Base-by-base conservation (phyloP, 2,113 vertebrate genomes). In the Chamaetylas fuelleborni region DNA sequence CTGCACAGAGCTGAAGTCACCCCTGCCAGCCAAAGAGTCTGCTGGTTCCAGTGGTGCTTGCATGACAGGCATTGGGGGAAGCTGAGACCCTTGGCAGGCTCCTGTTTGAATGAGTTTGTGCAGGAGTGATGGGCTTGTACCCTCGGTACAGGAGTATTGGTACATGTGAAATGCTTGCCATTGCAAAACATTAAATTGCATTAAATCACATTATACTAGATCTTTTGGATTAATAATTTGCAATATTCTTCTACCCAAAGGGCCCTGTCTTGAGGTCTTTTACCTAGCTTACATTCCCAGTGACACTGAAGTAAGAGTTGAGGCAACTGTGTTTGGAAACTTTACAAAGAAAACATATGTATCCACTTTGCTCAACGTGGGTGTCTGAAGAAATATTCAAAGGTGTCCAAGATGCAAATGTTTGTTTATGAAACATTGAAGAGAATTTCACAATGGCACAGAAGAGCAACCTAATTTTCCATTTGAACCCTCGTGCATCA, bases 341-440 rank as follows among this genome's bases (percentile, higher is more conserved):
- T 51, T 90, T 88, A 77, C 94, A 95, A 96, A 93, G 86, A 95
- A 92, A 97, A 94, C 72, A 77, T 47, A 76, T 90, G 66, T 73
- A 95, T 95, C 76, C 60, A 92, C 88, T 94, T 97, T 95, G 86
- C 95, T 96, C 92, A 96, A 92, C 79, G 51, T 14, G 64, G 26
- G 64, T 78, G 76, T 96, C 96, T 97, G 91, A 95, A 96, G 95
- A 95, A 97, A 95, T 76, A 69, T 40, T 64, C 74, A 91, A 95
- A 95, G 91, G 83, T 95, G 92, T 89, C 89, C 91, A 92, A 92
- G 65, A 95, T 92, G 91, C 73, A 95, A 92, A 93, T 89, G 61
- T 67, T 88, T 92, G 79, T 94, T 95, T 92, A 79, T 84, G 92
- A 97, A 93, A 91, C 12, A 50, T 45, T 58, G 1, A 1, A 19